Conservation (phyloP, 2,888 invertebrate genomes). For the Linyphia triangularis region DNA sequence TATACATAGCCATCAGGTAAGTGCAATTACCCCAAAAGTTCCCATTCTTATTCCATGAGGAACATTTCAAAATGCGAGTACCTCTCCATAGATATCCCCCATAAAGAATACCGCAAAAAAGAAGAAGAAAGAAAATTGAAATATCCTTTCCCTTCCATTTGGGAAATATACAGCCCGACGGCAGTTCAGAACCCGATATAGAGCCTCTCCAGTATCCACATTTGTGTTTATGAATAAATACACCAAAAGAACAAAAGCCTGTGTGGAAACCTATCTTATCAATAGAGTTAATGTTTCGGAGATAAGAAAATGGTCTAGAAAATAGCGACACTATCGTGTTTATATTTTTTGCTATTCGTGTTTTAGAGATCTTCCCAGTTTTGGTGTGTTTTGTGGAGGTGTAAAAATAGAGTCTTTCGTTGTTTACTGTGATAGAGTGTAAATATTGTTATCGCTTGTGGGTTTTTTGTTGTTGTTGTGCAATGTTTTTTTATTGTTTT, state of each 20-base stretch:
- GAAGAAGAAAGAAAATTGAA: neutral
- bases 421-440: neutral
- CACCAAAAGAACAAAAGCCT: neutral
- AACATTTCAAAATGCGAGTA: too few species aligned
- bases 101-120: neutral
- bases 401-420: neutral
- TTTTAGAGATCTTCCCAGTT: neutral
- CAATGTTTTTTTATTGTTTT: neutral
- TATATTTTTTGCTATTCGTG: neutral
- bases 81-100: too few species aligned
- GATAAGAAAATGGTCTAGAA: conserved; percentile 8
- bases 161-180: neutral
- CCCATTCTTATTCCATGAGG: too few species aligned
- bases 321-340: neutral
- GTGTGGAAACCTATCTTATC: neutral
- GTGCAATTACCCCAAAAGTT: too few species aligned
- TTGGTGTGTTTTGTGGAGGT: neutral
- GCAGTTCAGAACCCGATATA: neutral
- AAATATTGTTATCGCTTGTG: neutral
- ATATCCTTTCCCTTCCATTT: neutral
- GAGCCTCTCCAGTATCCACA: neutral
- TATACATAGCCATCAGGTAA: too few species aligned
- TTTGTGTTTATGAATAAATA: conserved; percentile 5
- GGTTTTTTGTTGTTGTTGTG: neutral
- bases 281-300: neutral